Evolutionary conservation across 2,888 invertebrate genomes (phyloP), one percentile per base, ranked within the genome.

Genomic region (Gibbula magus): DNA sequence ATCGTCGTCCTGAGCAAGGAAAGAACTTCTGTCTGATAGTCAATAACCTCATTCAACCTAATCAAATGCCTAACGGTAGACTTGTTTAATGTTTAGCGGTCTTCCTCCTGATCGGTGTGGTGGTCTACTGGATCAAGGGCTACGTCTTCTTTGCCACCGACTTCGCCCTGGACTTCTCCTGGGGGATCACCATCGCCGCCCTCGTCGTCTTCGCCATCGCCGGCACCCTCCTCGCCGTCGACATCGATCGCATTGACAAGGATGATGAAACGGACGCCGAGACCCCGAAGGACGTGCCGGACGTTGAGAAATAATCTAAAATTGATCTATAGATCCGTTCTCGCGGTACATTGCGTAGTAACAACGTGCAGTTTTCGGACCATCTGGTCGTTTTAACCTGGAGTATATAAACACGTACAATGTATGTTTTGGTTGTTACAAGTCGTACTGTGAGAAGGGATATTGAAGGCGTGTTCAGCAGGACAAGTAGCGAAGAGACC

Each of bases 191-290:
- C 1, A 39, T 25, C 16, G 10, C 22, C 20, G 45, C 74, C 13
- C 25, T 51, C 20, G 51, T 74, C 22, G 35, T 39, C 74, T 74
- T 18, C 45, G 20, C 51, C 22, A 16, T 74, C 7, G 25, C 74
- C 8, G 74, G 45, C 3, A 51, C 51, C 45, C 51, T 74, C 25
- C 74, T 74, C 25, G n/a, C 74, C 51, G 74, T 74, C 16, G 74
- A 74, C 51, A 45, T 74, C 74, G 74, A 74, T 25, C 74, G 51
- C 51, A 52, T 73, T 39, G 22, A 45, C 73, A 73, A 73, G 22
- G 18, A n/a, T 39, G 39, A 39, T 73, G 51, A 45, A 35, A 7
- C 10, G 16, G 20, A 22, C 35, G 51, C 7, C 13, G 45, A 20
- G 3, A 20, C 5, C 22, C 22, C 45, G 13, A 35, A 20, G 1